phyloP scores from a whole-genome alignment of 2,113 vertebrate species.

The Chroicocephalus ridibundus region DNA sequence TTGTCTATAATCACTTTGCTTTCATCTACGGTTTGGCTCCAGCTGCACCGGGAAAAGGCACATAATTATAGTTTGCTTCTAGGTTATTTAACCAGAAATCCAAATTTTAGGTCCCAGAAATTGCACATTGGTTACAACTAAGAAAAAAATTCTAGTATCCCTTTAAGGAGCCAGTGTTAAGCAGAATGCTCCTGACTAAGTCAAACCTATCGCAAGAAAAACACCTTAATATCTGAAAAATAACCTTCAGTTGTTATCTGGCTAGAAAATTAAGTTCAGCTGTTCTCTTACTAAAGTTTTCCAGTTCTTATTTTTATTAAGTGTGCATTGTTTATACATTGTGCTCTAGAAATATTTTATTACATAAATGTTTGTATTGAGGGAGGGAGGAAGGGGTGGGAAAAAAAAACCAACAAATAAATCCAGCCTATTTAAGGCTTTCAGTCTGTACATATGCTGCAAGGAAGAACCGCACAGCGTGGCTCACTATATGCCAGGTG shows the following conservation, averaged over 20 bases:
- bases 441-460: neutral
- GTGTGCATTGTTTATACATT: conserved; percentile 7
- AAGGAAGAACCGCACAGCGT: neutral
- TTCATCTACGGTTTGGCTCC: neutral
- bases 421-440: neutral
- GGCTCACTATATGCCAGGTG: neutral
- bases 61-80: neutral
- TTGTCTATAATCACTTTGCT: neutral
- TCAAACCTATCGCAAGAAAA: neutral
- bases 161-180: neutral
- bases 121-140: neutral
- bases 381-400: neutral
- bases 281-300: neutral
- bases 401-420: neutral
- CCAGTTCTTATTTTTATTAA: neutral
- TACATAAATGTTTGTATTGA: conserved; percentile 24
- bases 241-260: neutral
- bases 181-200: neutral
- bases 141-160: neutral
- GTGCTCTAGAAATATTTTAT: conserved; percentile 18
- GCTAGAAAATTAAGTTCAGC: neutral
- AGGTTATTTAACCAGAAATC: neutral
- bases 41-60: neutral
- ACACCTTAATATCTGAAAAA: neutral
- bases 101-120: neutral